Evolutionary conservation across 2,888 invertebrate species (phyloP), one percentile per base, ranked within the genome.

Genomic region (Pandemis cinnamomeana): DNA sequence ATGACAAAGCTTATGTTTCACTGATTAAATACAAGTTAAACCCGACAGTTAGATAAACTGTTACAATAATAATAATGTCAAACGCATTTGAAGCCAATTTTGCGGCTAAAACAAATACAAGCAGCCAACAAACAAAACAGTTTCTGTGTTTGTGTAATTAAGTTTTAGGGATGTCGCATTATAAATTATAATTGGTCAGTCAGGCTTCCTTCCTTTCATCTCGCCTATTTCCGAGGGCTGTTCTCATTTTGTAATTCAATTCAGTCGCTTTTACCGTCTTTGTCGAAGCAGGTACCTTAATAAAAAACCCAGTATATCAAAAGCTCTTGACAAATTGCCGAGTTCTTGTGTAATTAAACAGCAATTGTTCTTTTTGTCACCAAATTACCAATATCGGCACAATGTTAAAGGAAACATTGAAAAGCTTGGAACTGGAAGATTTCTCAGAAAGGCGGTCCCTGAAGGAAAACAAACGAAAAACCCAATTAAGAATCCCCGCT

Each of bases 401-500:
- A 27, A 10, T 11, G 42, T 60, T 73, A 66, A 73, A 58, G 41
- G 63, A 36, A 72, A 63, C 63, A 68, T 58, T 72, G 48, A 72
- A 51, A n/a, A 72, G 20, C 7, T 20, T 8, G 11, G n/a, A 67
- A 61, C 36, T 53, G 8, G 46, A 68, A 72, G 44, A 55, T 67
- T 72, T 67, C 62, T 72, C 27, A 11, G 41, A 62, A 63, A 41
- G 44, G 46, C 61, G 67, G 61, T 15, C 61, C 42, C 53, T 8
- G 15, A 62, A 13, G 61, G 67, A 46, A 70, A 68, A 66, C 51
- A 73, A 73, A 70, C 69, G 69, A 66, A 70, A 73, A 66, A 64
- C 66, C 64, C 64, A 73, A 73, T 73, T 73, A 70, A 73, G 66
- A 66, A 20, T 73, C 51, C 63, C 13, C 63, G 41, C 63, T 66